Conservation (phyloP, 2,797 vertebrate genomes). For the Hypotaenidia okinawae region DNA sequence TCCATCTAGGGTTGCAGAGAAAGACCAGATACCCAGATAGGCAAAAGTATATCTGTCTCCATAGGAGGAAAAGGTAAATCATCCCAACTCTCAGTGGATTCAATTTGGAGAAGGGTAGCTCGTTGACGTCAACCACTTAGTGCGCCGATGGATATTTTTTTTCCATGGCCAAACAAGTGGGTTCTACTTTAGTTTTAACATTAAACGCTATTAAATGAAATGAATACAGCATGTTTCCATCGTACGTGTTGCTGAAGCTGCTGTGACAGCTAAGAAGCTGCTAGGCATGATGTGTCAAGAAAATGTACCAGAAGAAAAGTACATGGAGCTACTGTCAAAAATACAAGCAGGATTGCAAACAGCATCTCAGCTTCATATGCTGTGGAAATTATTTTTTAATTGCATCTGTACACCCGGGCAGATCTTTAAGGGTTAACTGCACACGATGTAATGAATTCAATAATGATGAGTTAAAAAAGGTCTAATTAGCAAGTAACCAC, state of each 20-base stretch:
- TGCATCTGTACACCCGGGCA: slow-evolving; percentile 70
- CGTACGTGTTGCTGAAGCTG: slow-evolving; percentile 53
- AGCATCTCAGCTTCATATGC: slow-evolving; percentile 18
- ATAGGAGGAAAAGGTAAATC: slow-evolving; percentile 18
- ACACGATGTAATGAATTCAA: slow-evolving; percentile 90
- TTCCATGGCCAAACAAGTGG: slow-evolving; percentile 57
- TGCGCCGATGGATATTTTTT: slow-evolving; percentile 9
- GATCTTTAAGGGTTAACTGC: slow-evolving; percentile 88
- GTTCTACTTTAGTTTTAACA: slow-evolving; percentile 60
- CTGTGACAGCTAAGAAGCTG: slow-evolving; percentile 73
- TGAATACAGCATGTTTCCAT: slow-evolving; percentile 64
- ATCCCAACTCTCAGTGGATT: background rate
- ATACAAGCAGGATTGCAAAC: slow-evolving; percentile 53
- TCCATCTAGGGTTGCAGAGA: background rate
- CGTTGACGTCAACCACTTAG: background rate
- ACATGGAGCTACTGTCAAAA: slow-evolving; percentile 63
- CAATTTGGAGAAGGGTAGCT: background rate
- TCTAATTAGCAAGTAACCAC: slow-evolving; percentile 96
- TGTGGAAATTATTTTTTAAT: slow-evolving; percentile 75
- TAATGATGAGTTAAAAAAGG: slow-evolving; percentile 91
- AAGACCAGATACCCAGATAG: background rate
- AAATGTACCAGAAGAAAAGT: slow-evolving; percentile 67
- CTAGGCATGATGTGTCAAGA: slow-evolving; percentile 73
- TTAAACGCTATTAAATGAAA: slow-evolving; percentile 62
- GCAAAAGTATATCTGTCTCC: background rate